phyloP scores from a whole-genome alignment of 1,140 invertebrate genomes.

The Homalodisca vitripennis region DNA sequence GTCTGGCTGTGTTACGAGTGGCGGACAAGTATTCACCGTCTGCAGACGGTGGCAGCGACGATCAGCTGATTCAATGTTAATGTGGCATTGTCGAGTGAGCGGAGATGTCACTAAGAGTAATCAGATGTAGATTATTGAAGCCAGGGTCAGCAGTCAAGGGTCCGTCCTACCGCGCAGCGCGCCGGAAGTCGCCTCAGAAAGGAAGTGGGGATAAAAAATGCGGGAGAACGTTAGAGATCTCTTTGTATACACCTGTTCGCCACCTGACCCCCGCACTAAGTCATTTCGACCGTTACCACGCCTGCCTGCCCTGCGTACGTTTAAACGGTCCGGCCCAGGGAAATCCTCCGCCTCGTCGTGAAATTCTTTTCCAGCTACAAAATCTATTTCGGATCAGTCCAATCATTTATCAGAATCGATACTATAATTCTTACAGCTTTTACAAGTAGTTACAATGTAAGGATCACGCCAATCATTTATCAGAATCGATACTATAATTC shows the following conservation, averaged over 20 bases:
- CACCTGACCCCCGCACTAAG: neutral
- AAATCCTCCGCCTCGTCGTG: too few relatives aligned
- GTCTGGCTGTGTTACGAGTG: neutral
- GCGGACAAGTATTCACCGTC: neutral
- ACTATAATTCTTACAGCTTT: too few relatives aligned
- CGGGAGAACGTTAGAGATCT: neutral
- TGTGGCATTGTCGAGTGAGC: neutral
- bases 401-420: too few relatives aligned
- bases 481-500: too few relatives aligned
- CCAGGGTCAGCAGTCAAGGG: neutral
- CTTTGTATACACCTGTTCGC: neutral
- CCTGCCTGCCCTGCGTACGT: neutral
- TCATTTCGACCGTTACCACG: too few relatives aligned
- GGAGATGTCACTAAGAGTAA: neutral
- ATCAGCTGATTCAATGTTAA: neutral
- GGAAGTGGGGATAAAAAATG: neutral
- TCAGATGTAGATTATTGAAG: too few relatives aligned
- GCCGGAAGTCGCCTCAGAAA: neutral
- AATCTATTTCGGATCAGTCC: too few relatives aligned
- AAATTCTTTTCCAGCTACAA: too few relatives aligned
- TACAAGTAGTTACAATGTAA: too few relatives aligned
- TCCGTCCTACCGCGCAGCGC: neutral
- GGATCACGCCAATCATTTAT: too few relatives aligned
- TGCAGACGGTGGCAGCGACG: neutral
- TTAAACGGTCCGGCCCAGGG: too few relatives aligned